These are phyloP conservation scores for Ia io DNA, from an alignment of 2,113 vertebrate species.

Conservation along the genomic window DNA sequence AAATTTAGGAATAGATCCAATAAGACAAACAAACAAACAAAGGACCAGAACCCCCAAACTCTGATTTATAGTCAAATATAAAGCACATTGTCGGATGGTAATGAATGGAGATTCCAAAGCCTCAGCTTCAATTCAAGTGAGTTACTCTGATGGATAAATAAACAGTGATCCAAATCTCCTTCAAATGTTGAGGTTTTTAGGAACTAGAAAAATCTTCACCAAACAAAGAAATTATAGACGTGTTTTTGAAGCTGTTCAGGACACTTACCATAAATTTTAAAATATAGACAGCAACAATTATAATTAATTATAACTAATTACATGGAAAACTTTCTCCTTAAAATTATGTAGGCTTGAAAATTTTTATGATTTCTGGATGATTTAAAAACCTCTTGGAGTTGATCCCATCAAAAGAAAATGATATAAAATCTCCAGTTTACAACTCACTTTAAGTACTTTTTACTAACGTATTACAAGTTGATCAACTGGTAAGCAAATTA, in stretches of 20 bases:
- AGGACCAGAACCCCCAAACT: background rate
- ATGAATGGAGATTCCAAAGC: background rate
- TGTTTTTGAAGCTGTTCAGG: background rate
- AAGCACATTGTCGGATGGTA: background rate
- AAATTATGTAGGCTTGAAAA: background rate
- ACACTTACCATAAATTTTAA: background rate
- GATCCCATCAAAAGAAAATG: conserved; percentile 23
- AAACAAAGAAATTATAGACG: conserved; percentile 4
- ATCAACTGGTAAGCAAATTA: conserved; percentile 10
- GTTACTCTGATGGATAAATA: conserved; percentile 28
- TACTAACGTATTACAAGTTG: background rate
- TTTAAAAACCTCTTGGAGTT: background rate
- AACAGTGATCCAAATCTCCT: background rate
- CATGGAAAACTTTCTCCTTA: background rate
- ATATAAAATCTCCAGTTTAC: background rate
- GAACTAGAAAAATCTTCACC: conserved; percentile 25
- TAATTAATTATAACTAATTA: background rate
- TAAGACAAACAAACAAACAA: background rate
- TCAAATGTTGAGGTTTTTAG: conserved; percentile 17
- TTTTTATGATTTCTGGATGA: conserved; percentile 34
- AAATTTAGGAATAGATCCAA: background rate
- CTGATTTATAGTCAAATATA: background rate
- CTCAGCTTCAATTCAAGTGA: background rate
- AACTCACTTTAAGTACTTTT: background rate
- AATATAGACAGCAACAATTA: background rate